Conservation (phyloP, 2,113 vertebrate genomes). For the Martes martes region DNA sequence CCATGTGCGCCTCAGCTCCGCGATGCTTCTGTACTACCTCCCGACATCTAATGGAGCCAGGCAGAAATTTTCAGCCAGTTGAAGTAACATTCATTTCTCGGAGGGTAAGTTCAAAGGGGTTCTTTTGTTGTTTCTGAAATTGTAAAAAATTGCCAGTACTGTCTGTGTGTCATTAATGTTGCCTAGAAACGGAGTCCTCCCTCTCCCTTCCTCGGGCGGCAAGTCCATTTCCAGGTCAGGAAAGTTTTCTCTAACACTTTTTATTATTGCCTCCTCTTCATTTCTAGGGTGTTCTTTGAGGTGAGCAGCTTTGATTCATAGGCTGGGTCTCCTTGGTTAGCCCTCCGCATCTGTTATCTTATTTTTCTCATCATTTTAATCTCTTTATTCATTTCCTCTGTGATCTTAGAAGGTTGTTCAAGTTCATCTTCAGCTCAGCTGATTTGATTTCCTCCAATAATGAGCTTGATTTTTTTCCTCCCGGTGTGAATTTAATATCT, state of each 20-base stretch:
- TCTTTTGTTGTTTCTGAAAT: not conserved
- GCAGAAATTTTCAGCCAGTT: not conserved
- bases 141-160: not conserved
- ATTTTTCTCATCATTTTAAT: constrained; percentile 12
- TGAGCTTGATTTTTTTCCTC: not conserved
- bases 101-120: not conserved
- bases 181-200: not conserved
- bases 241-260: not conserved
- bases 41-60: not conserved
- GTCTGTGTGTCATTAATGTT: not conserved
- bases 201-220: accelerated
- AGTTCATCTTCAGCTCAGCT: not conserved
- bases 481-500: not conserved
- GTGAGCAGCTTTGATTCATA: accelerated
- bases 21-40: not conserved
- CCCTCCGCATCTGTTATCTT: not conserved
- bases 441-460: constrained; percentile 4
- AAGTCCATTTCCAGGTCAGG: not conserved
- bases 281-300: not conserved
- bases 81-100: not conserved
- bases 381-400: constrained; percentile 55
- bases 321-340: not conserved
- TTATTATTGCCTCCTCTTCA: not conserved
- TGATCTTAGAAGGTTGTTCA: not conserved
- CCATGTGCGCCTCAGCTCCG: not conserved